These are phyloP conservation scores for Palythoa grandiflora DNA, from an alignment of 92 coral and sea anemone genomes.

Conservation along the genomic window DNA sequence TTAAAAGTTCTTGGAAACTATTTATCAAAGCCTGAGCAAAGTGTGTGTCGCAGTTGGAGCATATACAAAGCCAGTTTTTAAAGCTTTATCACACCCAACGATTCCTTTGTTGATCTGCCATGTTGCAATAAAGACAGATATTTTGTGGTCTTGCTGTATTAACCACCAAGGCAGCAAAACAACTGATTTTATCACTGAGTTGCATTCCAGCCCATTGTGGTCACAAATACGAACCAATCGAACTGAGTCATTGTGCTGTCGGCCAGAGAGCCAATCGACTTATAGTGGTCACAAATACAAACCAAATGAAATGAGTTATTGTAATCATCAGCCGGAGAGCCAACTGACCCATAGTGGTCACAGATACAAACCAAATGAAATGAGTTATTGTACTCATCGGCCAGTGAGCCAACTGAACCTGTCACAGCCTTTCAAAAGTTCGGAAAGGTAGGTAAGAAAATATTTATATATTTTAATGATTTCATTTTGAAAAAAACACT, in stretches of 20 bases:
- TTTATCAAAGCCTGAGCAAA: constrained; percentile 21
- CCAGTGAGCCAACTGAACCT: neutral
- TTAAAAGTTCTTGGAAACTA: constrained; percentile 29
- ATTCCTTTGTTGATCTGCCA: constrained; percentile 15
- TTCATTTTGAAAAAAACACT: constrained; percentile 24
- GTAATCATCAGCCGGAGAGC: too few species aligned
- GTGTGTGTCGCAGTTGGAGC: constrained; percentile 29
- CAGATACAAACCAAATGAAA: too few species aligned
- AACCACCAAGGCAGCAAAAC: constrained; percentile 22
- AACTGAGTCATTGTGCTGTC: constrained; percentile 9
- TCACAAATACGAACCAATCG: constrained; percentile 8
- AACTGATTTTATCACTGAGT: constrained; percentile 6
- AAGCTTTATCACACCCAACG: constrained; percentile 27
- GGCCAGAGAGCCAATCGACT: too few species aligned
- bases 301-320: too few species aligned
- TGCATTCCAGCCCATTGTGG: neutral
- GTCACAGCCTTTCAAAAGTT: constrained; percentile 17
- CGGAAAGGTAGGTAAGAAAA: constrained; percentile 23
- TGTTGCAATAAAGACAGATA: constrained; percentile 21
- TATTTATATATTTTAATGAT: constrained; percentile 3
- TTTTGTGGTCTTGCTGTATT: constrained; percentile 21
- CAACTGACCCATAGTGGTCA: too few species aligned
- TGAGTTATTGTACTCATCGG: too few species aligned
- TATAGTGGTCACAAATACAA: too few species aligned
- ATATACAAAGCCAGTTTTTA: constrained; percentile 20